A percentile compares a stretch with the other conserved stretches of the same genome.
Evolutionary conservation across 2,797 vertebrate genomes (phyloP).

Genomic region (Betta splendens): DNA sequence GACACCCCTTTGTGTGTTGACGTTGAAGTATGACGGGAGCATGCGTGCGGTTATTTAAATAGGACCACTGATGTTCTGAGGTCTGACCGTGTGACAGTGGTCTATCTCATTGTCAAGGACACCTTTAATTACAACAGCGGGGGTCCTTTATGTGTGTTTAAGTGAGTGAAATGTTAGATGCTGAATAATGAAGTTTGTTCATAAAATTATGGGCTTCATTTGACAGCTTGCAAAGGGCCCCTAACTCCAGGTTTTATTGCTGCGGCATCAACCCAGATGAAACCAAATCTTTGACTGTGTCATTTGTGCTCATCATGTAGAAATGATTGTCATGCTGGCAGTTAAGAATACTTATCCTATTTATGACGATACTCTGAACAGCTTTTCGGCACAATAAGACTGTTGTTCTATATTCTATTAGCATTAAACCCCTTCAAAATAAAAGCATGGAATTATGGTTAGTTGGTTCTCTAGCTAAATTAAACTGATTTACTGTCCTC

Average conservation of each 20-base stretch:
- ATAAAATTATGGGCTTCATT: background rate
- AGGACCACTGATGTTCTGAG: constrained; percentile 63
- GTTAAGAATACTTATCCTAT: background rate
- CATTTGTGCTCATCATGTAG: background rate
- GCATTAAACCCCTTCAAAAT: no score
- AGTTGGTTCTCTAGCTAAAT: no score
- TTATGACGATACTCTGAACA: no score
- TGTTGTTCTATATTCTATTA: no score
- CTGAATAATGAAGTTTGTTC: constrained; percentile 34
- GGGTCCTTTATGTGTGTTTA: constrained; percentile 29
- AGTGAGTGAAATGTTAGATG: constrained; percentile 5
- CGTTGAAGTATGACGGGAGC: constrained; percentile 24
- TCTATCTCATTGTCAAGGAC: constrained; percentile 79
- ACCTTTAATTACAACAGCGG: constrained; percentile 83
- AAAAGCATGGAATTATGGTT: no score
- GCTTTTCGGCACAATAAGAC: no score
- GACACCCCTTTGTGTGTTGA: constrained; percentile 8
- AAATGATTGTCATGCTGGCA: background rate
- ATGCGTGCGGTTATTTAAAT: constrained; percentile 32
- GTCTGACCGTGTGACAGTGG: constrained; percentile 71
- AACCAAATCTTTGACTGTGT: background rate
- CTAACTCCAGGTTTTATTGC: background rate
- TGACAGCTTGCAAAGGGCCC: background rate
- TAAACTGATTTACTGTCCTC: no score
- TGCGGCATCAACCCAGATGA: background rate